These are phyloP conservation scores for Sebastes vulpes DNA, from an alignment of 2,797 vertebrate genomes.

Conservation along the genomic window DNA sequence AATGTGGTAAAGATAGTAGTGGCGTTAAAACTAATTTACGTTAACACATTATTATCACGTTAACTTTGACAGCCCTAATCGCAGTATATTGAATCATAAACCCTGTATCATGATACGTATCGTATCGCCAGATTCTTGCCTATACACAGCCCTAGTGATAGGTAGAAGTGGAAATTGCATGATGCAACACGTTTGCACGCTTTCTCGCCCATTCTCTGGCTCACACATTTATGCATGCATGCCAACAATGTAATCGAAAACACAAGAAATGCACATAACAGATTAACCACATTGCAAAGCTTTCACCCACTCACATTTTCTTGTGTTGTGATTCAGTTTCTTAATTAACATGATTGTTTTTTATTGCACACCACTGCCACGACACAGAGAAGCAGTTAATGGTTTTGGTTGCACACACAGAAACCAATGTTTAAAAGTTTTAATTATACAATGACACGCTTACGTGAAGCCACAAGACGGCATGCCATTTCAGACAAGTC, in stretches of 20 bases:
- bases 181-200: slow-evolving; percentile 55
- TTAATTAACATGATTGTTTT: neutral
- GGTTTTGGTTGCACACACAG: neutral
- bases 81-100: no score
- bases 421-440: neutral
- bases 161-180: slow-evolving; percentile 17
- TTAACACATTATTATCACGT: no score
- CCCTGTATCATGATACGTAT: no score
- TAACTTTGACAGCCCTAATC: no score
- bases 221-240: neutral
- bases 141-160: no score
- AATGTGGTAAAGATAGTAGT: no score
- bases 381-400: neutral
- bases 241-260: neutral
- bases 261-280: neutral
- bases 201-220: neutral
- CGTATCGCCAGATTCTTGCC: no score
- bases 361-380: neutral
- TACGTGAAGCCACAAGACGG: neutral
- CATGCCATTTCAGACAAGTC: slow-evolving; percentile 3
- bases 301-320: neutral
- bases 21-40: no score
- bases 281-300: slow-evolving; percentile 3
- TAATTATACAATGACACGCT: slow-evolving; percentile 7
- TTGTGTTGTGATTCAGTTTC: neutral